These are phyloP conservation scores for Prosopocoilus inquinatus DNA, from an alignment of 2,888 invertebrate genomes.

Conservation along the genomic window DNA sequence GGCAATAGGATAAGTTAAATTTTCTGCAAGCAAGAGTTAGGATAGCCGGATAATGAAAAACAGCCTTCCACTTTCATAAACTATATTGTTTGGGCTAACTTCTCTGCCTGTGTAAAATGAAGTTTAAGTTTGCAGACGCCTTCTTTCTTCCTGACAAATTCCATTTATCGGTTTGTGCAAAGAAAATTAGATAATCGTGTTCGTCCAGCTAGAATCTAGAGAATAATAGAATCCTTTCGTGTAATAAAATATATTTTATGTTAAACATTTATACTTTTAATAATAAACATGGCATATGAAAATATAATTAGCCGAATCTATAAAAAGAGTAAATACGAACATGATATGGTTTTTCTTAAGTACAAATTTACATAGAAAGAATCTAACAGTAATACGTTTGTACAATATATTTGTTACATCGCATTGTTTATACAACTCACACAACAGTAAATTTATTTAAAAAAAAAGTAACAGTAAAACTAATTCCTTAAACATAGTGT, in stretches of 20 bases:
- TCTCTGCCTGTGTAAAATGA: no score
- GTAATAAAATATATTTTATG: slow-evolving; percentile 20
- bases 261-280: slow-evolving; percentile 13
- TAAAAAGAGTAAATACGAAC: slow-evolving; percentile 10
- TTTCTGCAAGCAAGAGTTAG: no score
- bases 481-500: slow-evolving; percentile 9
- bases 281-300: slow-evolving; percentile 18
- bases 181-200: no score
- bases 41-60: no score
- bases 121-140: no score
- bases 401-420: slow-evolving; percentile 15
- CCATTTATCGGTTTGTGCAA: background rate
- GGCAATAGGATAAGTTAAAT: no score
- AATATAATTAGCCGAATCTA: slow-evolving; percentile 14
- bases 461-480: slow-evolving; percentile 16
- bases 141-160: no score
- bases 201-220: no score
- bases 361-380: slow-evolving; percentile 21
- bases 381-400: slow-evolving; percentile 10
- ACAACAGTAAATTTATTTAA: background rate
- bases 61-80: no score
- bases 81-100: no score
- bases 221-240: background rate
- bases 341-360: slow-evolving; percentile 15
- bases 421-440: slow-evolving; percentile 1